A percentile compares a stretch with the other conserved stretches of the same genome.
These are phyloP conservation scores for Anneissia japonica DNA, from an alignment of 35 echinoderm and acorn worm genomes.

Conservation along the genomic window DNA sequence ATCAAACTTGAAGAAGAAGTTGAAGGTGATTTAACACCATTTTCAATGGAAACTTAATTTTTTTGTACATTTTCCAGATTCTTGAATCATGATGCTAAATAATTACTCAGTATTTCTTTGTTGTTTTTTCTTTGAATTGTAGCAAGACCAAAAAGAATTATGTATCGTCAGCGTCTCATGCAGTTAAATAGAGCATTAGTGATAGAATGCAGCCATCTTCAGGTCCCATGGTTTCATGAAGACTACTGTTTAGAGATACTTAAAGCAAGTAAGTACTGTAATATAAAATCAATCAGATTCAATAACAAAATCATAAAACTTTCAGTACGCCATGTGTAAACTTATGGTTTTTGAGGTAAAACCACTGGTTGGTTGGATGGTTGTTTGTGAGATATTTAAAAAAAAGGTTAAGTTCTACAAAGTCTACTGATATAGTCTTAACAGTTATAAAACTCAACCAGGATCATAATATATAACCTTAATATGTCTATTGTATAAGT, in stretches of 20 bases:
- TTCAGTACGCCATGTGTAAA: too few species aligned
- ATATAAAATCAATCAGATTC: not conserved
- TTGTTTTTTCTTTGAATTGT: too few species aligned
- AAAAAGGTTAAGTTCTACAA: too few species aligned
- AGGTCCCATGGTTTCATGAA: conserved; percentile 93
- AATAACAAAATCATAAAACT: too few species aligned
- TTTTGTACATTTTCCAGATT: not conserved
- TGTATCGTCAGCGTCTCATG: conserved; percentile 78
- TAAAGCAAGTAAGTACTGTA: conserved; percentile 63
- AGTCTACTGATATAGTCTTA: too few species aligned
- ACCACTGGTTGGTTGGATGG: not conserved
- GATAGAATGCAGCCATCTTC: conserved; percentile 68
- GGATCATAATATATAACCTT: too few species aligned
- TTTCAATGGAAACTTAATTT: not conserved
- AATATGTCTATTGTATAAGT: not conserved
- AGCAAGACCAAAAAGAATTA: conserved; percentile 32
- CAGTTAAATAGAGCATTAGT: conserved; percentile 71
- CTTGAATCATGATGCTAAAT: too few species aligned
- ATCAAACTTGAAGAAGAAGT: conserved; percentile 85
- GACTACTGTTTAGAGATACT: conserved; percentile 66
- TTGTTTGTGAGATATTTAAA: not conserved
- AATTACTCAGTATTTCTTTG: too few species aligned
- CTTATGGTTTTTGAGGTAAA: not conserved
- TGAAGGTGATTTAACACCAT: conserved; percentile 39
- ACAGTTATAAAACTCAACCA: too few species aligned